phyloP scores from a whole-genome alignment of 2,888 invertebrate species.

The Acholoe squamosa region DNA sequence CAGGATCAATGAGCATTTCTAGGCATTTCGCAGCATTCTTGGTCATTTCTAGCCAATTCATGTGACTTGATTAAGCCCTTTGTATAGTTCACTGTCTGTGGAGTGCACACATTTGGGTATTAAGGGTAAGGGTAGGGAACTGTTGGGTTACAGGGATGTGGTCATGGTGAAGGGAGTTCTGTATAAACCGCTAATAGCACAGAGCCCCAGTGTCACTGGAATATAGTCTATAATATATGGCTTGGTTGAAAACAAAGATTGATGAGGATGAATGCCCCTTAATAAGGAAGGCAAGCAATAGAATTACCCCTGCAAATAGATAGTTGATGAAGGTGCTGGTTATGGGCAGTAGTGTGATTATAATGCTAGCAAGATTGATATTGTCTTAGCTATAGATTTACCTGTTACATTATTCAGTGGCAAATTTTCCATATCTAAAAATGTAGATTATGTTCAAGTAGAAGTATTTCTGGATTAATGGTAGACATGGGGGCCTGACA shows the following conservation, averaged over 20 bases:
- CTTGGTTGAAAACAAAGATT: neutral
- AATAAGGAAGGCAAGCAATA: neutral
- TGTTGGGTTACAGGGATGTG: neutral
- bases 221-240: slow-evolving; percentile 2
- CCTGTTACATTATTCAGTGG: no score
- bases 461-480: no score
- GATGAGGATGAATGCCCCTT: neutral
- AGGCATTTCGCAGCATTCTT: slow-evolving; percentile 13
- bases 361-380: no score
- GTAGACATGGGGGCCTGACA: no score
- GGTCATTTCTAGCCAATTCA: slow-evolving; percentile 26
- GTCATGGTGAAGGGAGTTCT: neutral
- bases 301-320: no score
- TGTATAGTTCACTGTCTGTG: neutral
- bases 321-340: no score
- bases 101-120: neutral
- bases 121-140: neutral
- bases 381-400: no score
- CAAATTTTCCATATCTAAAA: no score
- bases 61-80: slow-evolving; percentile 7
- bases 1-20: slow-evolving; percentile 27
- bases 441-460: no score
- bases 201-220: neutral
- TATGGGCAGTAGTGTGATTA: no score
- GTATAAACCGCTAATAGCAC: neutral